Conservation (phyloP, 2,888 invertebrate species). For the Halictus ligatus region DNA sequence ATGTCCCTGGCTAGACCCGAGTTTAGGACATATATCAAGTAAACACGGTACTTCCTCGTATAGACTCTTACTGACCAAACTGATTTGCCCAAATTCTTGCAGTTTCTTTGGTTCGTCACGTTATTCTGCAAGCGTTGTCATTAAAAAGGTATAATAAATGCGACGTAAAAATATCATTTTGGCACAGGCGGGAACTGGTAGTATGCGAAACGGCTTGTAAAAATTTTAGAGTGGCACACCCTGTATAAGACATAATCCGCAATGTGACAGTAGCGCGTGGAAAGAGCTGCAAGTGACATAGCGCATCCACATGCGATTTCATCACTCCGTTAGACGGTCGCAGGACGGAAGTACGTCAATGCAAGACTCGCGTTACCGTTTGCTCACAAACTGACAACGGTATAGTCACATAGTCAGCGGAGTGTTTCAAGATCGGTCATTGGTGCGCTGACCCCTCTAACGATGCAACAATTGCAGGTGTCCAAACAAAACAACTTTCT, state of each 20-base stretch:
- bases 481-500: not conserved
- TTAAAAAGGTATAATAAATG: too few species aligned
- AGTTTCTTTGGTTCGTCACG: not conserved
- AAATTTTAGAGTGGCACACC: not conserved
- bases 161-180: too few species aligned
- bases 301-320: slow-evolving; percentile 41
- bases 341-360: slow-evolving; percentile 63
- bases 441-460: slow-evolving; percentile 54
- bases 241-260: not conserved
- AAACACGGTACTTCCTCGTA: not conserved
- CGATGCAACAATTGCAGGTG: slow-evolving; percentile 16
- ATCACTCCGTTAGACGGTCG: slow-evolving; percentile 63
- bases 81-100: too few species aligned
- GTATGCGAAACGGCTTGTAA: too few species aligned
- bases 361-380: slow-evolving; percentile 55
- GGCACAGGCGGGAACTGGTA: too few species aligned
- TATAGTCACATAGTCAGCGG: slow-evolving; percentile 44
- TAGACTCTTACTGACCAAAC: not conserved
- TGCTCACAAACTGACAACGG: slow-evolving; percentile 63
- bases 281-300: slow-evolving; percentile 46
- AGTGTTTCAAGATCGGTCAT: slow-evolving; percentile 44
- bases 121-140: not conserved
- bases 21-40: too few species aligned
- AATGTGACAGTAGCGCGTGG: not conserved
- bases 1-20: too few species aligned